Base-by-base conservation (phyloP, 2,888 invertebrate species). In the Lypha dubia region DNA sequence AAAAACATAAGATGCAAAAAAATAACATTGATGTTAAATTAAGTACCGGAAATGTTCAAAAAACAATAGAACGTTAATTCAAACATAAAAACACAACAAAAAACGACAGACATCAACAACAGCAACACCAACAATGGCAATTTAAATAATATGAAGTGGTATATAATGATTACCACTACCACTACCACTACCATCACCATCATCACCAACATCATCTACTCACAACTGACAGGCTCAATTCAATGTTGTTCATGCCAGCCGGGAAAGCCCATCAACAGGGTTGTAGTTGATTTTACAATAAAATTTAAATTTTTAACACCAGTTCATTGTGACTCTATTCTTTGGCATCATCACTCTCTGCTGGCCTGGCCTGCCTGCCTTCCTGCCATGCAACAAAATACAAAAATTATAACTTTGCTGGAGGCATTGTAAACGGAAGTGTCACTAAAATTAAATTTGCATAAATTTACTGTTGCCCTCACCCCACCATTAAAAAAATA, bases 381-480 rank as follows among this genome's bases (percentile, higher is more conserved):
- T n/a, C n/a, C n/a, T n/a, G 7, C 17, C 41, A n/a, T 41, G 35
- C 32, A 32, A 49, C 63, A 58, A 56, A 62, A 79, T 28, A 67
- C 28, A 68, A 74, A 73, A 84, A 79, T 81, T 84, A 79, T 81
- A 68, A 77, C 65, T 58, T 74, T 51, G 81, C 84, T 60, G 49
- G 51, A 70, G 81, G 84, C 81, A 38, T 77, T 77, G 77, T 84
- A 70, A 81, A 74, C 84, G 84, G 84, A 84, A 84, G 84, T 84
- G 84, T 84, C 84, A 84, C 84, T 84, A 84, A 81, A 79, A 77
- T 70, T 77, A 81, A 84, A 84, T 84, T 84, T 81, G 81, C 84
- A 84, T 84, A 84, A 70, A 82, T 76, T 82, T 76, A 49, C n/a
- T 75, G 28, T 73, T 62, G 58, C 76, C 63, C 63, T 49, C 49